Base-by-base conservation (phyloP, 2,797 vertebrate genomes). In the Chanos chanos region DNA sequence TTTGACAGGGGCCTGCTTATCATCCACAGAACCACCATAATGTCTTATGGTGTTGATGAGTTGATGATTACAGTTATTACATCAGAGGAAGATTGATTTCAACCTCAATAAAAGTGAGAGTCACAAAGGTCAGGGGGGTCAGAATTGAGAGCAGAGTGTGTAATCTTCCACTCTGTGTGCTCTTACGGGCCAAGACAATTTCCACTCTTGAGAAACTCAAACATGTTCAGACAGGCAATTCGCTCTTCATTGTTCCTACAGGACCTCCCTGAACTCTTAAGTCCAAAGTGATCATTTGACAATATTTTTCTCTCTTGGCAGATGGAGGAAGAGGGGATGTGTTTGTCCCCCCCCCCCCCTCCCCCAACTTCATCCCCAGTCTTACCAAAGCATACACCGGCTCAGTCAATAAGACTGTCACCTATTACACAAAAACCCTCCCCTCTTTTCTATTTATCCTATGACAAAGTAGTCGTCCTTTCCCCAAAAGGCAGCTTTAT, bases 141-240 rank as follows among this genome's bases (percentile, higher is more conserved):
- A 37, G 8, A 27, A 25, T 10, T 21, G 47, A 39, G 65, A 60
- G 24, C 25, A 61, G 54, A 66, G 50, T 33, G 44, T 70, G 56
- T 73, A 41, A 43, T 59, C 43, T 34, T 48, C 19, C 40, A 61
- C 53, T 53, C 57, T 65, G 53, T 55, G 24, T 31, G 52, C 43
- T 58, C 47, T 57, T 64, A 60, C 68, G 27, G 27, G 21, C n/a
- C n/a, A 48, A 50, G 66, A 54, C 62, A 28, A 58, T 43, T 56
- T 24, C 28, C 40, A 54, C 64, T 62, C 61, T 44, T 66, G 55
- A 49, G 66, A 58, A 68, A 62, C 51, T 57, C 52, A 48, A 72
- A 51, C 39, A 60, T 36, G 58, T 25, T 7, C 12, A 44, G 52
- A 58, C 64, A 36, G 45, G 54, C 51, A 36, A 30, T 56, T 36